Evolutionary conservation across 2,113 vertebrate genomes (phyloP).

Genomic region (Ia io): DNA sequence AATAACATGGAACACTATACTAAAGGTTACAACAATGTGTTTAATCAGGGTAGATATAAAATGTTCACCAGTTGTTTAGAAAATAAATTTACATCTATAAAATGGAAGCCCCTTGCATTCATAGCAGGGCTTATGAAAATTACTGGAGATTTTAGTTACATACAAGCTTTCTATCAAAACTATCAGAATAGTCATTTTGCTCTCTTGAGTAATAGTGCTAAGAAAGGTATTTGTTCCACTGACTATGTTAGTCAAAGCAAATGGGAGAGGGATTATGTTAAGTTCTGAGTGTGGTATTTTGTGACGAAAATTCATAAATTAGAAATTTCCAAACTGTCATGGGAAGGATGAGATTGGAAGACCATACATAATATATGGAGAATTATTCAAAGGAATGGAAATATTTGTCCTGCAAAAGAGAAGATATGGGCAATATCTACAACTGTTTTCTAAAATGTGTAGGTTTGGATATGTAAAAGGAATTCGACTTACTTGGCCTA

Average conservation of each 20-base stretch:
- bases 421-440: background rate
- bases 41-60: background rate
- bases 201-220: background rate
- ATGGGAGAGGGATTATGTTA: background rate
- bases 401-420: background rate
- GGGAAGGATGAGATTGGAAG: background rate
- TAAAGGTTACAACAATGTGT: background rate
- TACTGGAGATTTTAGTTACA: background rate
- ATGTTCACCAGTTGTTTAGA: background rate
- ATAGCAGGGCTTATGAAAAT: background rate
- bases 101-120: background rate
- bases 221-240: background rate
- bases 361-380: background rate
- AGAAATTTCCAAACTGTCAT: background rate
- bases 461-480: background rate
- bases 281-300: slow-evolving; percentile 5
- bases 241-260: background rate
- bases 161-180: background rate
- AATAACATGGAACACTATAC: background rate
- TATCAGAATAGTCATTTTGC: background rate
- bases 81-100: slow-evolving; percentile 13
- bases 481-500: background rate
- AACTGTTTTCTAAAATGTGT: background rate
- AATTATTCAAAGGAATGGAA: background rate
- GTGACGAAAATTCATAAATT: slow-evolving; percentile 1